Evolutionary conservation across 2,113 vertebrate genomes (phyloP), one percentile per base, ranked within the genome.

Genomic region (Atherinomorus stipes): DNA sequence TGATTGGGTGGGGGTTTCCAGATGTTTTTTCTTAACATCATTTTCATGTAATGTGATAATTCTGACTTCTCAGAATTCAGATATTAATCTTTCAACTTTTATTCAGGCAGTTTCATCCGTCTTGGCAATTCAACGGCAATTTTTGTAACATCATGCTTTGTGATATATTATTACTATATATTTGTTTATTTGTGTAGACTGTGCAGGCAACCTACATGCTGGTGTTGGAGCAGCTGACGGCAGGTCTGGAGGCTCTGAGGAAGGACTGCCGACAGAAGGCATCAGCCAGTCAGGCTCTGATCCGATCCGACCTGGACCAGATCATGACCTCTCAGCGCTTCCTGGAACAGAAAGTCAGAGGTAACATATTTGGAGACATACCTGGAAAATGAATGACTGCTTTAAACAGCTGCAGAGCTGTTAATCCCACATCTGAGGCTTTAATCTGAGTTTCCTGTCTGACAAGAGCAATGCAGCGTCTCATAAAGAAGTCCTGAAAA

Each of bases 251-350:
- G 71, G 79, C 81, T 63, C 85, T 98, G 83, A 96, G 94, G 87
- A 93, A 94, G 53, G 95, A 96, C 80, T 97, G 96, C 84, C 87
- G 85, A 59, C 75, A 93, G 50, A 85, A 94, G 52, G 93, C 91
- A 2, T 94, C 93, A 83, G 88, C 86, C 58, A 94, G 95, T 63
- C 96, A 97, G 86, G 91, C 91, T 6, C 94, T 94, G 5, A 94
- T 98, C 76, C 96, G 96, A 64, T 95, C 96, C 0, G 92, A 98
- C 80, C 94, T 97, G 95, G 96, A 98, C 91, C 96, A 98, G 89
- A 97, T 98, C 37, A 72, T 94, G 75, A 93, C 90, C 78, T 98
- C 95, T n/a, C 95, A 94, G 63, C 85, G 91, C 70, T 97, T 96
- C 74, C 91, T 98, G 87, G 92, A 91, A 81, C 93, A 95, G 61